These are phyloP conservation scores for Notodonta ziczac DNA, from an alignment of 2,888 invertebrate genomes.

Conservation along the genomic window DNA sequence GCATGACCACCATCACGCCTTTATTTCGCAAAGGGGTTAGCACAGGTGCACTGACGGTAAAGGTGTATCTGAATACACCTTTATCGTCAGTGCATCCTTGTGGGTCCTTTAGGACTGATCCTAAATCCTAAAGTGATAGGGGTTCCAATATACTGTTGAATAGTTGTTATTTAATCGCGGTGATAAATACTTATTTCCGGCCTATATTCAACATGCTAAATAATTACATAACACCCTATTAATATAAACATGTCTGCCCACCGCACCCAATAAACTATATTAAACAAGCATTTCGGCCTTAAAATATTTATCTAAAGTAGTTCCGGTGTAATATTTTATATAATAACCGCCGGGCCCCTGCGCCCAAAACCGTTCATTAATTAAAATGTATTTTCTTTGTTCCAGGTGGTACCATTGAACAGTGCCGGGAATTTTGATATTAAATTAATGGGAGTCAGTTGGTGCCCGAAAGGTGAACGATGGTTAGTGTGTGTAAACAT, in stretches of 20 bases:
- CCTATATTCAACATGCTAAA: neutral
- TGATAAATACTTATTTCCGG: neutral
- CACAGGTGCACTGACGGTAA: too few species aligned
- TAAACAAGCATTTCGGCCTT: constrained; percentile 34
- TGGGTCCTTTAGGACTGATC: too few species aligned
- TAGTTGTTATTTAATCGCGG: neutral
- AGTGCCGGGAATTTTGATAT: constrained; percentile 32
- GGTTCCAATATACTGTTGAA: too few species aligned
- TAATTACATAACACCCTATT: neutral
- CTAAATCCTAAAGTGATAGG: too few species aligned
- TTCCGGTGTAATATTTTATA: constrained; percentile 32
- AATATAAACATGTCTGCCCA: constrained; percentile 14
- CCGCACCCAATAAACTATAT: constrained; percentile 42
- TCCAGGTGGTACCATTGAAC: constrained; percentile 51
- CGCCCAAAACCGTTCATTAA: constrained; percentile 13
- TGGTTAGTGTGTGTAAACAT: constrained; percentile 37
- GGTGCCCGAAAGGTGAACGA: constrained; percentile 32
- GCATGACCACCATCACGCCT: too few species aligned
- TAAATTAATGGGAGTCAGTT: constrained; percentile 19
- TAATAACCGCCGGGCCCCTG: constrained; percentile 30
- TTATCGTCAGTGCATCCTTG: too few species aligned
- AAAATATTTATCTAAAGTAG: constrained; percentile 41
- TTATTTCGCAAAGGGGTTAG: too few species aligned
- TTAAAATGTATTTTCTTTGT: constrained; percentile 59
- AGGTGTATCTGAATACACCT: too few species aligned